Evolutionary conservation across 2,888 invertebrate species (phyloP).

Genomic region (Caenorhabditis sp.): DNA sequence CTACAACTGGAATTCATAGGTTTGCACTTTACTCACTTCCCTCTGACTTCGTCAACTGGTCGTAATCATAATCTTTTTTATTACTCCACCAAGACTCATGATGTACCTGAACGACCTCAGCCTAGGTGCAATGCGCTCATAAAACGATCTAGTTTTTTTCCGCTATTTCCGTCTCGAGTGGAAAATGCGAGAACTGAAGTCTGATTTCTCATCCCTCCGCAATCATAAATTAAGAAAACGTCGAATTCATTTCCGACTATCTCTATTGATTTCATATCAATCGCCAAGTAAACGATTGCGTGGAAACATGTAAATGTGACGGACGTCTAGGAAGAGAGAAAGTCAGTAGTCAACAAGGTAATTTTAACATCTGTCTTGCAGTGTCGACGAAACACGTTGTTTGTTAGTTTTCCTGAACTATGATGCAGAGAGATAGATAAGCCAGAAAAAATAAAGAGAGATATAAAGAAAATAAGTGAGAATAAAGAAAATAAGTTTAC

Average conservation of each 20-base stretch:
- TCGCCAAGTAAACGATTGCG: constrained; percentile 11
- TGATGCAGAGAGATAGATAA: constrained; percentile 57
- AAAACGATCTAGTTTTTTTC: constrained; percentile 37
- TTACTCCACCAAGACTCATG: constrained; percentile 16
- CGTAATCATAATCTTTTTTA: background rate
- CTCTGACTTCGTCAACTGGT: constrained; percentile 1
- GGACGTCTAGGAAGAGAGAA: constrained; percentile 25
- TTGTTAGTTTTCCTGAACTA: constrained; percentile 49
- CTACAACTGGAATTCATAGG: background rate
- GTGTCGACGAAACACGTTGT: constrained; percentile 40
- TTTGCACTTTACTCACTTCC: background rate
- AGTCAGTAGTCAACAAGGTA: constrained; percentile 44
- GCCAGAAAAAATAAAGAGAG: constrained; percentile 23
- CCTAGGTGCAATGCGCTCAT: constrained; percentile 28
- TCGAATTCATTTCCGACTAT: constrained; percentile 1
- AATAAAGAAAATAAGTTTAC: constrained; percentile 1
- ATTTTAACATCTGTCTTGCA: constrained; percentile 46
- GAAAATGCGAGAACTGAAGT: constrained; percentile 24
- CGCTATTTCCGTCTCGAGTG: constrained; percentile 29
- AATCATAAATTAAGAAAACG: constrained; percentile 20
- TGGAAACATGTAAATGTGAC: constrained; percentile 38
- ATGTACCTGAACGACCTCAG: constrained; percentile 52
- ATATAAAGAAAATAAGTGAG: constrained; percentile 51
- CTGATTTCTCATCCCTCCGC: constrained; percentile 31
- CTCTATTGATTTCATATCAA: constrained; percentile 6